A percentile compares a stretch with the other conserved stretches of the same genome.
Conservation (phyloP, 2,113 vertebrate species). For the Quiscalus mexicanus region DNA sequence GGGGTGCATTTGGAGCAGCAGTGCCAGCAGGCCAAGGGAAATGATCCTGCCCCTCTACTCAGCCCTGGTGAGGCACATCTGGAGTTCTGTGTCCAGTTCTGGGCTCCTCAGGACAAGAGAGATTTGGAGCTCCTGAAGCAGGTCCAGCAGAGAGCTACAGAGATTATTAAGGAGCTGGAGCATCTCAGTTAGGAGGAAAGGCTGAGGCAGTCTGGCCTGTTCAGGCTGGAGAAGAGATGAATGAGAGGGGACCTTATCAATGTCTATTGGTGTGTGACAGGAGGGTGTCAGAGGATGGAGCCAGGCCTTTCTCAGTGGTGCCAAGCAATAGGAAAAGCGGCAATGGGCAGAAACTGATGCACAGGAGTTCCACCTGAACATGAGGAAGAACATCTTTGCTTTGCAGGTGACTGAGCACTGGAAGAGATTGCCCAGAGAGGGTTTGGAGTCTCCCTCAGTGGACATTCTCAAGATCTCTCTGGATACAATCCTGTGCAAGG, state of each 20-base stretch:
- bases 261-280: background rate
- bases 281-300: background rate
- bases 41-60: background rate
- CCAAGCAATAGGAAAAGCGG: background rate
- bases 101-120: background rate
- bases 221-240: background rate
- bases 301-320: background rate
- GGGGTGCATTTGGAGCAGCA: background rate
- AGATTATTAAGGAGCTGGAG: background rate
- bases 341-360: background rate
- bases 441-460: accelerated
- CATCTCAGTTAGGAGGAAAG: background rate
- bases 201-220: background rate
- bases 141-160: too few species aligned
- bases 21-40: background rate
- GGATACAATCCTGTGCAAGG: background rate
- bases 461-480: background rate
- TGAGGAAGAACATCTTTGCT: background rate
- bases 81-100: background rate
- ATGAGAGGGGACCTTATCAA: background rate
- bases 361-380: background rate
- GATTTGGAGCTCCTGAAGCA: accelerated
- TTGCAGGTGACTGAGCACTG: accelerated
- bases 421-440: background rate
- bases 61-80: background rate